phyloP scores from a whole-genome alignment of 1,140 invertebrate species.

The Campodea augens region DNA sequence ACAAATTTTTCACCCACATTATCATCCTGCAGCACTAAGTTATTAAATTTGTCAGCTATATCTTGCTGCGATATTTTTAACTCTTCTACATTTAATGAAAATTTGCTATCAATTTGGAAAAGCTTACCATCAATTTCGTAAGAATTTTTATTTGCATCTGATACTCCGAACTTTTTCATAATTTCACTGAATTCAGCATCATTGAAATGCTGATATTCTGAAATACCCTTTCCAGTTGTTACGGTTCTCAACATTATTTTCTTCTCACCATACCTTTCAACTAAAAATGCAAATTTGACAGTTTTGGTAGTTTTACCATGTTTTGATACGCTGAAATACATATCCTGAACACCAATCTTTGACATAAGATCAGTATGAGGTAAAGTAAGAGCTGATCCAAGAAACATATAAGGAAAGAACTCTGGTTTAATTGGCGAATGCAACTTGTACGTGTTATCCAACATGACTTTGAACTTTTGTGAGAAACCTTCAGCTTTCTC shows the following conservation, averaged over 20 bases:
- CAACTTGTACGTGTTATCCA: background rate
- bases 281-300: background rate
- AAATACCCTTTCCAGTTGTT: background rate
- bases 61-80: too few relatives aligned
- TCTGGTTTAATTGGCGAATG: slow-evolving; percentile 1
- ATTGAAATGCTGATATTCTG: background rate
- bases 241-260: background rate
- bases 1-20: background rate
- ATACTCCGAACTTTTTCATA: background rate
- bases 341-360: background rate
- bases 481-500: too few relatives aligned
- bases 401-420: background rate
- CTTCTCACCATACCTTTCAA: background rate
- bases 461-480: background rate
- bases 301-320: background rate
- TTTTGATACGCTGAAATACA: background rate
- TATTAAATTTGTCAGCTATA: too few relatives aligned
- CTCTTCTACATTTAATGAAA: background rate
- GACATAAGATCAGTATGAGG: background rate
- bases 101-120: background rate
- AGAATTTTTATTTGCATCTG: background rate
- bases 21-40: background rate
- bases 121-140: background rate
- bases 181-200: background rate
- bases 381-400: background rate